phyloP scores from a whole-genome alignment of 1,140 invertebrate genomes.

The Helicorthomorpha holstii region DNA sequence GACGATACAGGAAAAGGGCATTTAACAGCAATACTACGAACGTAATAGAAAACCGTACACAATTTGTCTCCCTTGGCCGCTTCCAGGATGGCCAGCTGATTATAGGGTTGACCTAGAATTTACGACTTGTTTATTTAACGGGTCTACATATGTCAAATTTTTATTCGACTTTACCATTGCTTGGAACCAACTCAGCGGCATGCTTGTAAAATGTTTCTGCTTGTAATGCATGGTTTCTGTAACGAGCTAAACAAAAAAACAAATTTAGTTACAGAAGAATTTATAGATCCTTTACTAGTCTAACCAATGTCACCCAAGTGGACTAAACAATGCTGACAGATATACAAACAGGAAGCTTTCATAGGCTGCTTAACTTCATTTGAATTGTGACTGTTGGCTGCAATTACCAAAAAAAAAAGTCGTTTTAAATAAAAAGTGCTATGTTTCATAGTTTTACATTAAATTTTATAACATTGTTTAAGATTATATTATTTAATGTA shows the following conservation, averaged over 20 bases:
- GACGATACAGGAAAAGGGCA: conserved; percentile 64
- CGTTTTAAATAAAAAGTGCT: too few relatives aligned
- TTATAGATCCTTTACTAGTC: background rate
- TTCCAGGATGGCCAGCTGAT: conserved; percentile 64
- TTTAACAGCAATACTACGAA: conserved; percentile 56
- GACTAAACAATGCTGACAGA: conserved; percentile 69
- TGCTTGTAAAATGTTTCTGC: conserved; percentile 68
- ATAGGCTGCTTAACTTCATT: conserved; percentile 34
- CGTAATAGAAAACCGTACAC: conserved; percentile 65
- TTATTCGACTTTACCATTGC: conserved; percentile 38
- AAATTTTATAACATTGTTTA: too few relatives aligned
- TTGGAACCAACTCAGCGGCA: conserved; percentile 56
- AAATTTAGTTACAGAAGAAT: background rate
- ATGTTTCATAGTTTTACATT: too few relatives aligned
- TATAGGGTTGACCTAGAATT: conserved; percentile 54
- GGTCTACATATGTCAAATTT: background rate
- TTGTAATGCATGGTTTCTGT: conserved; percentile 55
- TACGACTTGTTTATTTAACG: background rate
- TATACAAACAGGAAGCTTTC: conserved; percentile 55
- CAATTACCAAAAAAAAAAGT: too few relatives aligned
- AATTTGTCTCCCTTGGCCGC: conserved; percentile 61
- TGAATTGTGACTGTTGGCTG: too few relatives aligned
- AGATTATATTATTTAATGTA: too few relatives aligned
- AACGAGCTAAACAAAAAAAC: conserved; percentile 37
- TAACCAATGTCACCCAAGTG: conserved; percentile 59